phyloP scores from a whole-genome alignment of 2,888 invertebrate genomes.

The Ferrisia virgata region DNA sequence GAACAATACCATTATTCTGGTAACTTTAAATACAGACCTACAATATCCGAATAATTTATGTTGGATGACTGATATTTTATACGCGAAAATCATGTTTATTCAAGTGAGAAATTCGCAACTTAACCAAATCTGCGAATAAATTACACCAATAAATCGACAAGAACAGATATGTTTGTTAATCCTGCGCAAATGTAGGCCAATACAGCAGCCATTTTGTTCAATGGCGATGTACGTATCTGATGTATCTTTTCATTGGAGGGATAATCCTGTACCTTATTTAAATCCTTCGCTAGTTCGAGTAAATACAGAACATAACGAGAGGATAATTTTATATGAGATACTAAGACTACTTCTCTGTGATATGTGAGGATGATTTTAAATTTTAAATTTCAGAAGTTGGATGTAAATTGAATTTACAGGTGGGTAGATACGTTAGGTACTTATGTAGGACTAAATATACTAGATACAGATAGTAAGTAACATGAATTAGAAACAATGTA shows the following conservation, averaged over 20 bases:
- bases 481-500: no score
- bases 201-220: constrained; percentile 10
- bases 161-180: constrained; percentile 22
- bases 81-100: constrained; percentile 1
- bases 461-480: no score
- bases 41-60: background rate
- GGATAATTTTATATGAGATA: background rate
- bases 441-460: no score
- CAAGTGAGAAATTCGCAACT: constrained; percentile 19
- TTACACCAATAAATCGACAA: constrained; percentile 7
- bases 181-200: constrained; percentile 21
- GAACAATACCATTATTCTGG: constrained; percentile 20
- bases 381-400: no score
- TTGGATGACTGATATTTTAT: background rate
- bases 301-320: background rate
- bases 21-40: background rate
- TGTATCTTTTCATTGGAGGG: constrained; percentile 20
- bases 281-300: background rate
- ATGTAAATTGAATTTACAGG: no score
- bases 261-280: constrained; percentile 15
- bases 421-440: no score
- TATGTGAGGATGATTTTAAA: no score
- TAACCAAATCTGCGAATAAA: constrained; percentile 18
- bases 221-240: constrained; percentile 6
- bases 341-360: no score